Conservation (phyloP, 2,797 vertebrate species). For the Pseudotriccus pelzelni region DNA sequence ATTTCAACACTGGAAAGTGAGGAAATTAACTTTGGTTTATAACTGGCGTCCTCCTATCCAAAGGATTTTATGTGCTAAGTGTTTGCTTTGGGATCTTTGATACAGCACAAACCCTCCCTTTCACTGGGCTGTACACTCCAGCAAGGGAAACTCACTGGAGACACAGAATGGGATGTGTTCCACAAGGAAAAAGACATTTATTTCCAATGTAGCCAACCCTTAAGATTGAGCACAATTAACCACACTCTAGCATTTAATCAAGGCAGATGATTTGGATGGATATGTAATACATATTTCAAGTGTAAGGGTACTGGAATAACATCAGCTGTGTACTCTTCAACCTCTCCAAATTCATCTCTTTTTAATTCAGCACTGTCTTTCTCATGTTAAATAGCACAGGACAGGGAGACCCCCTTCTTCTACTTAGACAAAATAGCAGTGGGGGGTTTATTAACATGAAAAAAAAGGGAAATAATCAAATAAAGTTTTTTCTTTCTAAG, state of each 20-base stretch:
- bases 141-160: neutral
- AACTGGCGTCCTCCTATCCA: neutral
- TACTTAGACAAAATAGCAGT: accelerated
- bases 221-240: neutral
- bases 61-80: neutral
- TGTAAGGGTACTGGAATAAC: neutral
- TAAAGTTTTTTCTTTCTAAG: neutral
- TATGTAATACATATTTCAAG: neutral
- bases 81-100: neutral
- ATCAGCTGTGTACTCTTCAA: neutral
- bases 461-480: neutral
- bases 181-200: neutral
- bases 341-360: neutral
- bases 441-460: neutral
- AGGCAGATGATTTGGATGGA: neutral
- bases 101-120: neutral
- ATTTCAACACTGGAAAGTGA: neutral
- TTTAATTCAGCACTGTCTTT: neutral
- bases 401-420: neutral
- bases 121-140: neutral
- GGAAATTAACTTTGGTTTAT: neutral
- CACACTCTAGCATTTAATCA: neutral
- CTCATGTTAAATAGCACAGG: neutral
- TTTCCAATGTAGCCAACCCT: accelerated
- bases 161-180: neutral